phyloP scores from a whole-genome alignment of 1,140 invertebrate genomes.

The Drosophila bifasciata region DNA sequence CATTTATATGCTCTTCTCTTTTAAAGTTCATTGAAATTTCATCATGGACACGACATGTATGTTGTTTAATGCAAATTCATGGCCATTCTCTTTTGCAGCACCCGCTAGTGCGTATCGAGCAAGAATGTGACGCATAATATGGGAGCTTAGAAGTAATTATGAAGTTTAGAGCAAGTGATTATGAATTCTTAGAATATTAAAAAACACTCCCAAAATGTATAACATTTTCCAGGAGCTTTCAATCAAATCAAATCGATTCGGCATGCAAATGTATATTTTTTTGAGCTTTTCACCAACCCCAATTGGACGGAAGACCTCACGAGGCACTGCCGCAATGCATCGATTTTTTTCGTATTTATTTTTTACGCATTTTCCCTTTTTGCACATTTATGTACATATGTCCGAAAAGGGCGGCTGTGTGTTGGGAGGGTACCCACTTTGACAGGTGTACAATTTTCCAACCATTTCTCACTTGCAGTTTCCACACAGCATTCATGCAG shows the following conservation, averaged over 20 bases:
- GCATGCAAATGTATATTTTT: background rate
- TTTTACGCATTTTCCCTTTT: conserved; percentile 40
- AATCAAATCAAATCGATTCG: background rate
- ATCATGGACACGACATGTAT: no score
- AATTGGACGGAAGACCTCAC: conserved; percentile 13
- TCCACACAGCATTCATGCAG: conserved; percentile 19
- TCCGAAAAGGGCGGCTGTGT: background rate
- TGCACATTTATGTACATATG: background rate
- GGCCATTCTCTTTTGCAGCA: background rate
- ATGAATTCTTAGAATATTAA: background rate
- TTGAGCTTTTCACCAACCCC: background rate
- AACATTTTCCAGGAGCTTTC: background rate
- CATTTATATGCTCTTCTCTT: no score
- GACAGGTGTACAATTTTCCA: conserved; percentile 26
- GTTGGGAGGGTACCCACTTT: background rate
- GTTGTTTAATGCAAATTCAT: background rate
- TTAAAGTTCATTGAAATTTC: no score
- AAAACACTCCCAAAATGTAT: background rate
- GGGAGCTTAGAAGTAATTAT: no score
- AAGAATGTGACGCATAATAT: no score
- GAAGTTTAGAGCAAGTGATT: no score
- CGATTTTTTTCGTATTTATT: conserved; percentile 49
- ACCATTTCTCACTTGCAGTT: conserved; percentile 42
- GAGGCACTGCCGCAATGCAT: conserved; percentile 34
- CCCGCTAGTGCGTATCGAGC: no score